Evolutionary conservation across 2,888 invertebrate genomes (phyloP), one percentile per base, ranked within the genome.

Genomic region (Tetranychus piercei): DNA sequence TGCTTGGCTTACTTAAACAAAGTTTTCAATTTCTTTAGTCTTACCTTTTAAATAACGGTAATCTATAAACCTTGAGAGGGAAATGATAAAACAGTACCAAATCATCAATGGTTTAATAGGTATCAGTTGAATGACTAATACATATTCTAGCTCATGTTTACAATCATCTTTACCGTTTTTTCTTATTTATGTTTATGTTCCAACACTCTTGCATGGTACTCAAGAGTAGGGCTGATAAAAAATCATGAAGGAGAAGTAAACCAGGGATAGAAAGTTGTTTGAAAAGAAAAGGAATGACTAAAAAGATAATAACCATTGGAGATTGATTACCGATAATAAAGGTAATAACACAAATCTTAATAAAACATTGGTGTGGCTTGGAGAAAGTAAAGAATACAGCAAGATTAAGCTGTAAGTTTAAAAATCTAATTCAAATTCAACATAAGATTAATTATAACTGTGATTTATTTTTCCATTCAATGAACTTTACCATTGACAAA

Each of bases 51-150:
- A 34, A 5, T 5, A 34, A 34, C 34, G 3, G 34, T 3, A 34
- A 96, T 85, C 81, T 95, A 92, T 0, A 95, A 94, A 83, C 95
- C 95, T 82, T 96, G 95, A 81, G 95, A 94, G 84, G 96, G 96
- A 75, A 93, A 93, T 18, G 94, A 94, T 74, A 96, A 84, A 0
- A 95, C 95, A 81, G 95, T 96, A 93, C 92, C 81, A 93, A 92
- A 83, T 96, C 96, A 0, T 94, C 94, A 75, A 94, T 92, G 0
- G 95, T 94, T 6, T 94, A 94, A 84, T 96, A 96, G 0, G 96
- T 94, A 83, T 96, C 34, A 34, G 34, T 34, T 34, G 34, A 34
- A 34, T 34, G 34, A 34, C 34, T 34, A 34, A 34, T 34, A 34
- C 34, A 34, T 5, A 5, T 34, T 34, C 34, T 34, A 34, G 34